phyloP scores from a whole-genome alignment of 2,113 vertebrate genomes.

The Agelaius phoeniceus region DNA sequence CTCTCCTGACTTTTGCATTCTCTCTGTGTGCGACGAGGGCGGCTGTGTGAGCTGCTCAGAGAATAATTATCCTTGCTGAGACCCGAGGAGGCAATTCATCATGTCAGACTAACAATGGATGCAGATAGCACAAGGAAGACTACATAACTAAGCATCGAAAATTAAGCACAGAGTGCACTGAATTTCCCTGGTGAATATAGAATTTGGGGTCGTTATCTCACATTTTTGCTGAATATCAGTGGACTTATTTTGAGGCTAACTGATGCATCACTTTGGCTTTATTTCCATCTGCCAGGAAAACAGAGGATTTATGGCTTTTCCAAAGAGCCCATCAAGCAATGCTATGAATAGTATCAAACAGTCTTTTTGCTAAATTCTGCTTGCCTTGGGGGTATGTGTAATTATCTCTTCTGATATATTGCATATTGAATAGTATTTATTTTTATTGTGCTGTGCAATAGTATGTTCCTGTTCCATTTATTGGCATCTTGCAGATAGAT shows the following conservation, averaged over 20 bases:
- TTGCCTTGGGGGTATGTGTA: conserved; percentile 10
- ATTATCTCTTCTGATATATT: conserved; percentile 31
- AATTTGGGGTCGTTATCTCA: conserved; percentile 36
- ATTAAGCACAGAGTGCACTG: conserved; percentile 5
- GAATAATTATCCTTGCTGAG: conserved; percentile 61
- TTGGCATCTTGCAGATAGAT: neutral
- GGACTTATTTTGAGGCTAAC: neutral
- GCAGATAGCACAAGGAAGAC: conserved; percentile 40
- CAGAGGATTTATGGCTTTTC: conserved; percentile 46
- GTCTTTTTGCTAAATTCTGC: conserved; percentile 6
- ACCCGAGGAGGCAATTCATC: conserved; percentile 65
- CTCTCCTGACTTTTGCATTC: conserved; percentile 32
- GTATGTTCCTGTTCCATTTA: neutral
- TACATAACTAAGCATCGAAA: conserved; percentile 28
- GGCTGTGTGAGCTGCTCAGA: conserved; percentile 16
- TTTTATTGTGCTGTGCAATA: neutral
- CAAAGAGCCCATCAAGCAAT: conserved; percentile 6
- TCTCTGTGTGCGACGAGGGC: neutral
- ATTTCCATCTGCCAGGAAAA: conserved; percentile 38
- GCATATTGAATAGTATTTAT: conserved; percentile 42
- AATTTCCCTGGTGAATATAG: conserved; percentile 44
- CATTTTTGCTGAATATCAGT: conserved; percentile 43
- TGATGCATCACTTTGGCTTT: conserved; percentile 39
- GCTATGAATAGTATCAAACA: conserved; percentile 9
- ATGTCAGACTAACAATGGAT: conserved; percentile 49